phyloP scores from a whole-genome alignment of 2,797 vertebrate genomes.

The Sebastes ruberrimus region DNA sequence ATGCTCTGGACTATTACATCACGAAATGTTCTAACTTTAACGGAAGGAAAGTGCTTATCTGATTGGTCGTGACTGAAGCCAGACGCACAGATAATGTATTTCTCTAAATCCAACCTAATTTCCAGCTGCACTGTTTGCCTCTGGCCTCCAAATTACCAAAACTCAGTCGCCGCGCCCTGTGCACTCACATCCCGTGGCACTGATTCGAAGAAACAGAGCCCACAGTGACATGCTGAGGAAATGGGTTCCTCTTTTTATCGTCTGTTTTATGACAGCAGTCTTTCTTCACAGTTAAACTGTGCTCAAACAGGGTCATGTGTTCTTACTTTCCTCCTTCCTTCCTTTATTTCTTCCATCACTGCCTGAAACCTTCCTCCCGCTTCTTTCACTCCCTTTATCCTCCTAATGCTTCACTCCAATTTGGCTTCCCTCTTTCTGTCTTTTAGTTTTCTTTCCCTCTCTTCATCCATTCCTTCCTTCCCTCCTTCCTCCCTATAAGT shows the following conservation, averaged over 20 bases:
- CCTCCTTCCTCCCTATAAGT: slow-evolving; percentile 7
- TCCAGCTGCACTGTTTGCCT: slow-evolving; percentile 54
- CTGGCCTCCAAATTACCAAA: slow-evolving; percentile 46
- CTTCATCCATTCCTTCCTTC: neutral
- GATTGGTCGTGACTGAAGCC: slow-evolving; percentile 60
- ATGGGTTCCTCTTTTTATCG: slow-evolving; percentile 40
- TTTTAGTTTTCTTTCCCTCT: neutral
- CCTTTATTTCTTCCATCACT: neutral
- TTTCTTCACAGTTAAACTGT: slow-evolving; percentile 46
- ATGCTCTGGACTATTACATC: slow-evolving; percentile 55
- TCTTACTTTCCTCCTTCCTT: slow-evolving; percentile 18
- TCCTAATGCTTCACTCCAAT: slow-evolving; percentile 8
- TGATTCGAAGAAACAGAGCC: slow-evolving; percentile 33
- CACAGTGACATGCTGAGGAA: slow-evolving; percentile 32
- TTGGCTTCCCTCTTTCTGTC: neutral
- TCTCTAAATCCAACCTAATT: slow-evolving; percentile 68
- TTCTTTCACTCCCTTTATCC: slow-evolving; percentile 21
- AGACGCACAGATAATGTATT: slow-evolving; percentile 62
- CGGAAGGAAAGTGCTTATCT: slow-evolving; percentile 62
- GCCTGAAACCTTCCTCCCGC: slow-evolving; percentile 29
- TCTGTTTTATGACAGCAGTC: slow-evolving; percentile 53
- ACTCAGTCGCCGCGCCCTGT: slow-evolving; percentile 37
- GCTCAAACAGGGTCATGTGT: slow-evolving; percentile 20
- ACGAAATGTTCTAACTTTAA: slow-evolving; percentile 50
- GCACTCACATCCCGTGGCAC: slow-evolving; percentile 26